phyloP scores from a whole-genome alignment of 2,888 invertebrate species.

The Pollenia griseotomentosa region DNA sequence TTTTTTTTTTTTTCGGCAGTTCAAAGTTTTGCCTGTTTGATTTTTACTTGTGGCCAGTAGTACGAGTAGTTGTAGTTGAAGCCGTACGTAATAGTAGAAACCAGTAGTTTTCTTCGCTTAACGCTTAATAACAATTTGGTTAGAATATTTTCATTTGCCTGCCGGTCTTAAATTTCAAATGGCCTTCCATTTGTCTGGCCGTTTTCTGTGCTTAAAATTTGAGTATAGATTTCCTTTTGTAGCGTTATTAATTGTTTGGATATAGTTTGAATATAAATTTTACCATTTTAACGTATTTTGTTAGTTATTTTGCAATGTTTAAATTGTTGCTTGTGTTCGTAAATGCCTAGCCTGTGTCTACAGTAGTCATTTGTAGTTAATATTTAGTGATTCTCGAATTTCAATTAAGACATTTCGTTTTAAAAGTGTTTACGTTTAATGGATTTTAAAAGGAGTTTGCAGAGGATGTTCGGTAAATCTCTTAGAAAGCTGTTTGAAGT shows the following conservation, averaged over 20 bases:
- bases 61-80: neutral
- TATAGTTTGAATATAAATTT: constrained; percentile 67
- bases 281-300: neutral
- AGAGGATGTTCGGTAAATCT: neutral
- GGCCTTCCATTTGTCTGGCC: constrained; percentile 47
- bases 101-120: constrained; percentile 43
- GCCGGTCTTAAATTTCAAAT: constrained; percentile 64
- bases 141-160: constrained; percentile 67
- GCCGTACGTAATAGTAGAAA: constrained; percentile 11
- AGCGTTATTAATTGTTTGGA: constrained; percentile 70
- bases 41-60: constrained; percentile 61
- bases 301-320: neutral
- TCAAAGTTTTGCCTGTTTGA: constrained; percentile 39
- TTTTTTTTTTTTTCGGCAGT: constrained; percentile 47
- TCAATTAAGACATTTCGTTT: constrained; percentile 66
- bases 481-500: neutral
- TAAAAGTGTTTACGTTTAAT: constrained; percentile 47
- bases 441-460: constrained; percentile 18
- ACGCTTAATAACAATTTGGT: constrained; percentile 71
- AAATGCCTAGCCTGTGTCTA: neutral
- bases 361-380: constrained; percentile 33
- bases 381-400: constrained; percentile 43
- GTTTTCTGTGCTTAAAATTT: constrained; percentile 45
- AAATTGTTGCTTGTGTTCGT: neutral
- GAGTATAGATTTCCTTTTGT: constrained; percentile 62